phyloP scores from a whole-genome alignment of 37 sponge, comb jelly and placozoan species.

The Ianthella basta region DNA sequence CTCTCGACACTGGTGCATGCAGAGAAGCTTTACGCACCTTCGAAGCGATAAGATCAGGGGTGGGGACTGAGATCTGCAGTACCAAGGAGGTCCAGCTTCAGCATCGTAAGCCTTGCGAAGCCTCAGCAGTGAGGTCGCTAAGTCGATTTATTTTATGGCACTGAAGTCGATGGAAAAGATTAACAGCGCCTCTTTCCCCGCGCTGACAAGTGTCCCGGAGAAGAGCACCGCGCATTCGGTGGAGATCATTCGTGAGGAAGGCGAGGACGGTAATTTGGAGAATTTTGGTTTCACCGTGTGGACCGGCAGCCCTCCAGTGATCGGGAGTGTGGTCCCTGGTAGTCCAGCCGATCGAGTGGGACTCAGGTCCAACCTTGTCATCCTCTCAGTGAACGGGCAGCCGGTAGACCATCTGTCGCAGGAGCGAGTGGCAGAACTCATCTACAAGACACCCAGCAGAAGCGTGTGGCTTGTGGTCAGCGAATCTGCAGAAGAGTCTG shows the following conservation, averaged over 20 bases:
- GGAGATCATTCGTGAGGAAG: conserved; percentile 62
- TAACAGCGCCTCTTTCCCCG: not conserved
- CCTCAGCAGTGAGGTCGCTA: too few relatives aligned
- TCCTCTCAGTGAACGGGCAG: conserved; percentile 63
- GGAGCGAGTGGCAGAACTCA: conserved; percentile 52
- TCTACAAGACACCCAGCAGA: conserved; percentile 41
- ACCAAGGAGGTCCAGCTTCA: too few relatives aligned
- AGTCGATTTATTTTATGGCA: too few relatives aligned
- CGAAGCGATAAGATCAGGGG: too few relatives aligned
- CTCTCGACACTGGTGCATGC: too few relatives aligned
- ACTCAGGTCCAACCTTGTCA: conserved; percentile 52
- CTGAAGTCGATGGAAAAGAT: too few relatives aligned
- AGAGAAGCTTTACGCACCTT: too few relatives aligned
- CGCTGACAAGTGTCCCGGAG: conserved; percentile 1
- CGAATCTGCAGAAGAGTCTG: conserved; percentile 38
- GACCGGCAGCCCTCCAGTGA: conserved; percentile 61
- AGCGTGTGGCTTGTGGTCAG: conserved; percentile 77
- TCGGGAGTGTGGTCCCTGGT: conserved; percentile 69
- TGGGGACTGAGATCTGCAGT: too few relatives aligned
- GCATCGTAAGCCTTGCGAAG: too few relatives aligned
- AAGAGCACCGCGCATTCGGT: conserved; percentile 60
- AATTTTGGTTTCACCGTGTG: conserved; percentile 77
- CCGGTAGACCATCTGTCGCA: conserved; percentile 45
- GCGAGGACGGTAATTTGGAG: conserved; percentile 58
- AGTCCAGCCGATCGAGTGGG: conserved; percentile 76